phyloP scores from a whole-genome alignment of 2,888 invertebrate species.

The Bruchidius siliquastri region DNA sequence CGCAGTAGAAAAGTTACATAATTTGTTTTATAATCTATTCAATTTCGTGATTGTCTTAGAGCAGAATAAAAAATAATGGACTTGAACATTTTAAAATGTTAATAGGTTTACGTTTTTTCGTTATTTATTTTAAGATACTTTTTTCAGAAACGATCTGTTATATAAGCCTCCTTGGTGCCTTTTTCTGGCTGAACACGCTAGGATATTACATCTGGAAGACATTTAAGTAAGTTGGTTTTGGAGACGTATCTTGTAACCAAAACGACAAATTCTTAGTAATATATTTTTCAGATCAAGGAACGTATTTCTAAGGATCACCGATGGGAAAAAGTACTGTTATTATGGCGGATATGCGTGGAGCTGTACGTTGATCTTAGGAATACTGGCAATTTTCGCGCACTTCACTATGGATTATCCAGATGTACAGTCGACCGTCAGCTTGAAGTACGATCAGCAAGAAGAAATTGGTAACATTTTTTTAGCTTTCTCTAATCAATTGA shows the following conservation, averaged over 20 bases:
- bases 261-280: constrained; percentile 3
- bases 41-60: too few relatives aligned
- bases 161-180: constrained; percentile 71
- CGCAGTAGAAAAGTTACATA: too few relatives aligned
- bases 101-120: too few relatives aligned
- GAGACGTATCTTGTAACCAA: neutral
- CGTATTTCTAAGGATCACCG: constrained; percentile 78
- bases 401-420: constrained; percentile 69
- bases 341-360: constrained; percentile 80
- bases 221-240: constrained; percentile 57
- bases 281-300: constrained; percentile 64
- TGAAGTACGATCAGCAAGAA: constrained; percentile 56
- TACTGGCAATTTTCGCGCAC: constrained; percentile 75
- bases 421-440: constrained; percentile 48
- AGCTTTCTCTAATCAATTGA: too few relatives aligned
- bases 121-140: too few relatives aligned
- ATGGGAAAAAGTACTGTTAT: constrained; percentile 81
- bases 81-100: too few relatives aligned
- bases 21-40: too few relatives aligned
- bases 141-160: constrained; percentile 72
- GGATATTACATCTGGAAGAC: constrained; percentile 88
- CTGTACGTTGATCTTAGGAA: constrained; percentile 65
- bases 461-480: constrained; percentile 61
- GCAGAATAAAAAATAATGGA: too few relatives aligned
- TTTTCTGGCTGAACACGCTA: constrained; percentile 82